phyloP scores from a whole-genome alignment of 1,140 invertebrate genomes.

The Aplysia californica region DNA sequence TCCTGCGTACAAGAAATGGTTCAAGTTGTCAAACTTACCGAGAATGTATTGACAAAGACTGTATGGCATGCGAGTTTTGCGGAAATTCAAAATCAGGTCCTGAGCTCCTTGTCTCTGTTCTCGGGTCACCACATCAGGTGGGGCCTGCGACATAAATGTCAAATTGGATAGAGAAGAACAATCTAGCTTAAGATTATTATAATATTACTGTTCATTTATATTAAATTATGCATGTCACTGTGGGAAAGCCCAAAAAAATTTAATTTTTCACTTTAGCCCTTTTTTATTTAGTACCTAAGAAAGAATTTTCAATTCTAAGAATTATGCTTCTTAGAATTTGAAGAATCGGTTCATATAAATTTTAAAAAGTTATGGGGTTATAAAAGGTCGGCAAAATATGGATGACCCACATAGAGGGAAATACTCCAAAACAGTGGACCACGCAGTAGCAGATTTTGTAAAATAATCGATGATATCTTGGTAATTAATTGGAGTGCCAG shows the following conservation, averaged over 20 bases:
- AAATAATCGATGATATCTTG: no score
- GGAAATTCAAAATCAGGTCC: constrained; percentile 82
- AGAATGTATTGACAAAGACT: constrained; percentile 83
- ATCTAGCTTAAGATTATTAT: not conserved
- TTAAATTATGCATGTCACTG: not conserved
- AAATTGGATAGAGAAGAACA: not conserved
- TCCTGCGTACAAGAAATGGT: no score
- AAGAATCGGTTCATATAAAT: no score
- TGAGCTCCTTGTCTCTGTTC: constrained; percentile 85
- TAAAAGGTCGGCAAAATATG: no score
- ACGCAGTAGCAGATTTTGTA: no score
- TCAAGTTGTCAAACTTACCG: no score
- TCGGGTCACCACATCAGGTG: constrained; percentile 81
- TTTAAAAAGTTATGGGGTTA: no score
- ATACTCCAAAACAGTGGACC: no score
- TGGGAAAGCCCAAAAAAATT: not conserved
- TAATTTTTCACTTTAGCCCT: not conserved
- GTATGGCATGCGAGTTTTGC: constrained; percentile 85
- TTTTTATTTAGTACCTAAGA: no score
- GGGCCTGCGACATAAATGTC: constrained; percentile 74
- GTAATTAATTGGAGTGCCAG: no score
- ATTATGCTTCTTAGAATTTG: not conserved
- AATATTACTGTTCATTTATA: not conserved
- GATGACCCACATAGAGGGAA: no score
- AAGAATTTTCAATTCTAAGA: no score